Evolutionary conservation across 2,888 invertebrate species (phyloP).

Genomic region (Xanthorhoe spadicearia): DNA sequence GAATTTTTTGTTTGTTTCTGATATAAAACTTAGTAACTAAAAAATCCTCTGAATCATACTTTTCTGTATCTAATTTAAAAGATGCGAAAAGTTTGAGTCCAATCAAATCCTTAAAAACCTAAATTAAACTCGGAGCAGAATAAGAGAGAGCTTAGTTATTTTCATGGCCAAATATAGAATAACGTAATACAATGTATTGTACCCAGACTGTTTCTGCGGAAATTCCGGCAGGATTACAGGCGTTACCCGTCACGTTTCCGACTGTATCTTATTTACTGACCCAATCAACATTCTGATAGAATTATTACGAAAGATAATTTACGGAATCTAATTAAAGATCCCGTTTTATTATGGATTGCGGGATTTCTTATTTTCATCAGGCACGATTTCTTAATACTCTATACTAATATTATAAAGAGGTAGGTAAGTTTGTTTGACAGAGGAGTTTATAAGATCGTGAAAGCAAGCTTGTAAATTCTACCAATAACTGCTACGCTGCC

Average conservation of each 20-base stretch:
- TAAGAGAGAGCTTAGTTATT: no score
- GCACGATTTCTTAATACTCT: neutral
- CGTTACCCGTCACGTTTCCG: neutral
- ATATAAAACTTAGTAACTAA: no score
- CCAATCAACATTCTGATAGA: constrained; percentile 1
- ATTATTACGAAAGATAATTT: neutral
- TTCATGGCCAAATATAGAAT: no score
- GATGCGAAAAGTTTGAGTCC: no score
- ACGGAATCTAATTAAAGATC: neutral
- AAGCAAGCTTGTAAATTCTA: neutral
- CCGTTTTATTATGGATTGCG: neutral
- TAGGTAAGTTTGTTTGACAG: no score
- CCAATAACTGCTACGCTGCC: constrained; percentile 5
- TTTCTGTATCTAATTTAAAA: no score
- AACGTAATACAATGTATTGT: neutral
- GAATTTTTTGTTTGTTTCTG: no score
- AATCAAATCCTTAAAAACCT: no score
- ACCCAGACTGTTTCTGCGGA: neutral
- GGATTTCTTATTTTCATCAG: neutral
- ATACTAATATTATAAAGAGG: neutral
- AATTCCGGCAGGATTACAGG: neutral
- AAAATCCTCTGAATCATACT: no score
- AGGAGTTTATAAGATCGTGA: neutral
- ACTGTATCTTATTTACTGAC: neutral
- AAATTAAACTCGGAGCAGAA: no score